Conservation (phyloP, 2,113 vertebrate genomes). For the Smithornis capensis region DNA sequence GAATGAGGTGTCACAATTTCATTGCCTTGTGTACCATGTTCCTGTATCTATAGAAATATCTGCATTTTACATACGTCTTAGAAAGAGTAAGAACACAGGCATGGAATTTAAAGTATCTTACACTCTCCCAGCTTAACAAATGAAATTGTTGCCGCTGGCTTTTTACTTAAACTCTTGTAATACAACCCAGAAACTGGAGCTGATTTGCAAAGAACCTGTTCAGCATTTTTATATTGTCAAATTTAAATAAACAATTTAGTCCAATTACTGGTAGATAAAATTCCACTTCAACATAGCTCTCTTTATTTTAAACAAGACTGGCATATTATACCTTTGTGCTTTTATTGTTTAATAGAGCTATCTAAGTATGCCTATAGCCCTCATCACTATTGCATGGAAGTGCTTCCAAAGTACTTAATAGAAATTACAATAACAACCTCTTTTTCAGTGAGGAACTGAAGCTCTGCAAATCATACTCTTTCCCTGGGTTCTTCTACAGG, state of each 20-base stretch:
- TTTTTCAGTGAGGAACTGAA: slow-evolving; percentile 22
- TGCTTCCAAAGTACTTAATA: neutral
- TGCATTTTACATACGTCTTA: neutral
- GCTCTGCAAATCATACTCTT: slow-evolving; percentile 18
- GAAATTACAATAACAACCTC: slow-evolving; percentile 35
- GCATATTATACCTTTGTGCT: neutral
- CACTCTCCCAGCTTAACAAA: neutral
- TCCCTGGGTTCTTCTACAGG: neutral
- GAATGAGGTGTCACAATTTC: neutral
- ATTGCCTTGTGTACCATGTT: neutral
- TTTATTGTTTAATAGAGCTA: slow-evolving; percentile 14
- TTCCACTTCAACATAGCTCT: neutral
- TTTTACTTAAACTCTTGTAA: slow-evolving; percentile 2
- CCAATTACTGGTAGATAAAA: neutral
- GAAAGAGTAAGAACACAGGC: neutral
- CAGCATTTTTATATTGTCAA: neutral
- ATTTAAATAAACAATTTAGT: neutral
- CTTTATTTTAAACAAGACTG: neutral
- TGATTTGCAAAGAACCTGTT: neutral
- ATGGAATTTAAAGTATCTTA: neutral
- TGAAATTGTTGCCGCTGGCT: neutral
- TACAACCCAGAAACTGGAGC: neutral
- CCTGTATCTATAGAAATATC: neutral
- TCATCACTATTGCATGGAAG: neutral
- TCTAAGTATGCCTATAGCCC: neutral